These are phyloP conservation scores for Zoanthus solanderi DNA, from an alignment of 92 coral and sea anemone genomes.

Conservation along the genomic window DNA sequence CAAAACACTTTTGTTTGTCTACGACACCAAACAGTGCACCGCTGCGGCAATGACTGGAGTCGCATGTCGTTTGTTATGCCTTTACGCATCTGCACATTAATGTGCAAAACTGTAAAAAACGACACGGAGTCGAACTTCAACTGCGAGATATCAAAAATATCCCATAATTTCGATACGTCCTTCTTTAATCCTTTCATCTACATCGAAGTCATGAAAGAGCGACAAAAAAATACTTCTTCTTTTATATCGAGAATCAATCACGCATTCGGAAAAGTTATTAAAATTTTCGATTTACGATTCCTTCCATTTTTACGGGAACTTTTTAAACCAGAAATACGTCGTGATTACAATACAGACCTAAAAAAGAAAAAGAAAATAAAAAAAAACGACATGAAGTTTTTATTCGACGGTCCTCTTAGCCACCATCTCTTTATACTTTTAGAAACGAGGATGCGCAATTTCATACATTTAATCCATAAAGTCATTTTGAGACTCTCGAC, in stretches of 20 bases:
- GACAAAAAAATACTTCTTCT: neutral
- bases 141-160: neutral
- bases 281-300: neutral
- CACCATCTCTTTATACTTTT: neutral
- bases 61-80: neutral
- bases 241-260: neutral
- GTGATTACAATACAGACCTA: neutral
- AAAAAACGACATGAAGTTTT: too few species aligned
- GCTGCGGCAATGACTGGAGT: neutral
- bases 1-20: conserved; percentile 1
- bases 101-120: neutral
- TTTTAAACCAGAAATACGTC: neutral
- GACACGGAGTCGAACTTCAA: neutral
- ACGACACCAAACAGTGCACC: neutral
- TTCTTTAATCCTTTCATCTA: neutral
- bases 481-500: neutral
- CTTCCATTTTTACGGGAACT: neutral
- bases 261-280: neutral
- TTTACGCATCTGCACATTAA: neutral
- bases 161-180: neutral
- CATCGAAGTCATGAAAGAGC: neutral
- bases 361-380: too few species aligned
- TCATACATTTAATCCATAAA: neutral
- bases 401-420: neutral
- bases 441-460: neutral